Evolutionary conservation across 30 jellyfish, hydroid and myxozoan genomes (phyloP), one percentile per base, ranked within the genome.

Genomic region (Pseudorhiza aurosa): DNA sequence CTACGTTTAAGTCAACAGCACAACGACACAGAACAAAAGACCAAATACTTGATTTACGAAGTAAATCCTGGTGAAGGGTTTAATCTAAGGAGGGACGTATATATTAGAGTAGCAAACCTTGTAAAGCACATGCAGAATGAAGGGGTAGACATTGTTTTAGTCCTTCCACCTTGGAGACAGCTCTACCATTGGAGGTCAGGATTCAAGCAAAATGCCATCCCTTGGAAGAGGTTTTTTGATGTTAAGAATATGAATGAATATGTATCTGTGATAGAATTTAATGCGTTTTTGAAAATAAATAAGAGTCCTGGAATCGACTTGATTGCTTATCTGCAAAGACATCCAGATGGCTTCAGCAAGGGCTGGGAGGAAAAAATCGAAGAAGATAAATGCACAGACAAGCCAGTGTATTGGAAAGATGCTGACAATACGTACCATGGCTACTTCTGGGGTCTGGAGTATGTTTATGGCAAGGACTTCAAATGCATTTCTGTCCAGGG

Each of bases 31-130:
- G 15, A 27, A 3, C 25, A 30, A 7, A 42, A 40, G 19, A 87
- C 96, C 0, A 93, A 89, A 77, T 93, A 43, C 77, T 12, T 93
- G 1, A 55, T 93, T 36, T 87, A 93, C 56, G 99, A 84, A 26
- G 99, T 93, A 10, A 93, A 93, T 63, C 97, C 97, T 2, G 99
- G 97, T 1, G 99, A 93, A 57, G 99, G 99, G 2, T 93, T 93
- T 81, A 93, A 93, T 63, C 79, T 93, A 15, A 56, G 99, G 45
- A 55, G 99, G 22, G 99, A 93, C 81, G 99, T 93, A 15, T 87
- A 77, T 72, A 47, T 81, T 8, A 85, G 99, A 25, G 97, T 69
- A 47, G 99, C 99, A 36, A 87, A 86, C 75, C 91, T 93, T 10
- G 88, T 93, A n/a, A 73, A 93, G 71, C 59, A 30, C 32, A 18